phyloP scores from a whole-genome alignment of 2,113 vertebrate species.

The Muntiacus muntjak region DNA sequence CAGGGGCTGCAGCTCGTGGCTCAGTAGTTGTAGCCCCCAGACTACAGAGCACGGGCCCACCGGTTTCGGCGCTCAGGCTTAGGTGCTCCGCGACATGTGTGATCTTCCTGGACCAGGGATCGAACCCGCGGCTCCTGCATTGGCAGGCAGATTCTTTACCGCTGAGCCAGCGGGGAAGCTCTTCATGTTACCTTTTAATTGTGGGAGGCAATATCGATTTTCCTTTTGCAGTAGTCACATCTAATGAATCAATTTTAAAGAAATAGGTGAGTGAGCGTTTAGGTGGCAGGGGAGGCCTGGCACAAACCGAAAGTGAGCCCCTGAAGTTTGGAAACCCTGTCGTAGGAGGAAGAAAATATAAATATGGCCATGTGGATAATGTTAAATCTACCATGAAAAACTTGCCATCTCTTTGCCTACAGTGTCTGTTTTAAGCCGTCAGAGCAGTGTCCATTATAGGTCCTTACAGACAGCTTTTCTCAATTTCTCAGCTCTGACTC shows the following conservation, averaged over 20 bases:
- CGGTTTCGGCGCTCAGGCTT: accelerated
- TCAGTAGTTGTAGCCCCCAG: not conserved
- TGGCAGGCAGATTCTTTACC: not conserved
- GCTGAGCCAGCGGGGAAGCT: not conserved
- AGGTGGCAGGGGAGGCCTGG: not conserved
- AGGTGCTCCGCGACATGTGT: accelerated
- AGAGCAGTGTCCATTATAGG: accelerated
- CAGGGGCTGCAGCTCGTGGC: not conserved
- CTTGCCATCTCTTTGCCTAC: not conserved
- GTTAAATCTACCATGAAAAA: not conserved
- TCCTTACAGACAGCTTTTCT: not conserved
- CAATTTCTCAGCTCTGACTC: not conserved
- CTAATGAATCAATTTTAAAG: not conserved
- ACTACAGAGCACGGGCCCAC: not conserved
- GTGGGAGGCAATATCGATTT: not conserved
- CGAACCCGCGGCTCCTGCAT: not conserved
- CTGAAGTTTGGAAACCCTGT: no score
- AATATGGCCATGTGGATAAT: accelerated
- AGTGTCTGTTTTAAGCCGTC: not conserved
- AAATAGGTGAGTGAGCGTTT: not conserved
- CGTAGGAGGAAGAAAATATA: accelerated
- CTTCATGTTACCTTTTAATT: not conserved
- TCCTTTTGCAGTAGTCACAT: not conserved
- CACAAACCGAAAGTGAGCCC: not conserved
- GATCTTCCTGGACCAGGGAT: not conserved